A percentile compares a stretch with the other conserved stretches of the same genome.
Conservation (phyloP, 2,888 invertebrate species). For the Synergus gifuensis region DNA sequence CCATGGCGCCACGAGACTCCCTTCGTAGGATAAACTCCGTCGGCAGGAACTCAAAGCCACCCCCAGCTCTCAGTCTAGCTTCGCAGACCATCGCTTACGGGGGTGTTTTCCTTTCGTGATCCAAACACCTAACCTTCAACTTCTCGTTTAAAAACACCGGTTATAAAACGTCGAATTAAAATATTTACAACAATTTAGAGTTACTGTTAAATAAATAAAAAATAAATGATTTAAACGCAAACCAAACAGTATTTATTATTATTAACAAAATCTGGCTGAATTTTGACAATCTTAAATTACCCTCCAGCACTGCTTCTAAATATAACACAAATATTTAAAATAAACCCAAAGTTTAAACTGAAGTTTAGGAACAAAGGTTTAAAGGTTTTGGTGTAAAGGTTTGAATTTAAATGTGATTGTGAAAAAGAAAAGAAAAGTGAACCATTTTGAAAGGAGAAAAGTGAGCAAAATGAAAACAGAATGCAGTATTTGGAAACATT, state of each 20-base stretch:
- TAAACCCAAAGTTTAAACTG: not conserved
- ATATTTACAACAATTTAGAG: not conserved
- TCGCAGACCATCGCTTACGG: constrained; percentile 29
- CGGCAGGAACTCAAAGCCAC: constrained; percentile 24
- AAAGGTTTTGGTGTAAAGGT: no score
- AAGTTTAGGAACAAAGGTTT: not conserved
- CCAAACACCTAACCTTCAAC: constrained; percentile 13
- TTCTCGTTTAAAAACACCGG: not conserved
- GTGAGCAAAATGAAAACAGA: not conserved
- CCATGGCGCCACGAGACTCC: constrained; percentile 30
- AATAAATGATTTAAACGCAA: not conserved
- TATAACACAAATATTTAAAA: not conserved
- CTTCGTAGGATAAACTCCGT: not conserved
- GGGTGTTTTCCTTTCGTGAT: constrained; percentile 12
- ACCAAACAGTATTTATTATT: not conserved
- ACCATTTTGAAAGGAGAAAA: not conserved
- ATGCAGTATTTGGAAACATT: not conserved
- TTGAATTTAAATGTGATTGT: no score
- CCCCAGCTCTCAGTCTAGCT: constrained; percentile 27
- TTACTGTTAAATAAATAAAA: not conserved
- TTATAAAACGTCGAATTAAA: not conserved
- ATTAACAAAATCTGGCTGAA: not conserved
- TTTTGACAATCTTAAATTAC: not conserved
- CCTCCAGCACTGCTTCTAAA: not conserved
- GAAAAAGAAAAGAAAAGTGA: not conserved